These are phyloP conservation scores for Xenentodon cancila DNA, from an alignment of 2,797 vertebrate genomes.

Conservation along the genomic window DNA sequence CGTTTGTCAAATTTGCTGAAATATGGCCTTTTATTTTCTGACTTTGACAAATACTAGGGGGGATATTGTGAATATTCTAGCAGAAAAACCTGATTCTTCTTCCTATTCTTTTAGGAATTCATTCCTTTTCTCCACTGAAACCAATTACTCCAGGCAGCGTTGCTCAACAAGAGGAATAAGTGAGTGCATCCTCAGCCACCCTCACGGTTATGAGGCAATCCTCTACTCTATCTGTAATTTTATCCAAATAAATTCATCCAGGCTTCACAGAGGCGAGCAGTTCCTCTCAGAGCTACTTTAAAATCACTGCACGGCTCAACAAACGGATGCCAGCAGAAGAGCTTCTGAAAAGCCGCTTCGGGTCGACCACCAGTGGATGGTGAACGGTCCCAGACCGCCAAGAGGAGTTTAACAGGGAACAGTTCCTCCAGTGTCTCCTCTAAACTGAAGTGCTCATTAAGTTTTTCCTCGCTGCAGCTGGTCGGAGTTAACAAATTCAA, in stretches of 20 bases:
- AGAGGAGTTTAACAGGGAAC: slow-evolving; percentile 37
- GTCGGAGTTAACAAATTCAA: slow-evolving; percentile 20
- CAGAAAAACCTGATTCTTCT: slow-evolving; percentile 12
- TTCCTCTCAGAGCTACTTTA: slow-evolving; percentile 40
- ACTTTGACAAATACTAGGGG: not conserved
- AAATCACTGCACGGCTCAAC: slow-evolving; percentile 48
- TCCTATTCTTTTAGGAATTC: slow-evolving; percentile 45
- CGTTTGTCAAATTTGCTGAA: too few relatives aligned
- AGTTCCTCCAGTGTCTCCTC: slow-evolving; percentile 34
- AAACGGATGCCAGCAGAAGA: slow-evolving; percentile 39
- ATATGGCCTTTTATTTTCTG: too few relatives aligned
- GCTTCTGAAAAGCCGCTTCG: slow-evolving; percentile 48
- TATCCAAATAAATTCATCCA: slow-evolving; percentile 62
- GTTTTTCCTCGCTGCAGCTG: slow-evolving; percentile 24
- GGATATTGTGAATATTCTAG: slow-evolving; percentile 54
- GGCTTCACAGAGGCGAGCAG: slow-evolving; percentile 23
- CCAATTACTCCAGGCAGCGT: slow-evolving; percentile 55
- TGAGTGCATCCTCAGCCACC: slow-evolving; percentile 19
- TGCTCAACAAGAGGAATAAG: slow-evolving; percentile 30
- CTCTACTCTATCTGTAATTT: slow-evolving; percentile 40
- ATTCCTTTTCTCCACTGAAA: slow-evolving; percentile 50
- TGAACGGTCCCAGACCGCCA: slow-evolving; percentile 39
- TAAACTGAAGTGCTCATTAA: slow-evolving; percentile 40
- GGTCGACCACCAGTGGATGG: slow-evolving; percentile 41
- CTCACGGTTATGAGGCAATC: slow-evolving; percentile 45